These are phyloP conservation scores for Melikaiella ostensackeni DNA, from an alignment of 2,888 invertebrate species.

Conservation along the genomic window DNA sequence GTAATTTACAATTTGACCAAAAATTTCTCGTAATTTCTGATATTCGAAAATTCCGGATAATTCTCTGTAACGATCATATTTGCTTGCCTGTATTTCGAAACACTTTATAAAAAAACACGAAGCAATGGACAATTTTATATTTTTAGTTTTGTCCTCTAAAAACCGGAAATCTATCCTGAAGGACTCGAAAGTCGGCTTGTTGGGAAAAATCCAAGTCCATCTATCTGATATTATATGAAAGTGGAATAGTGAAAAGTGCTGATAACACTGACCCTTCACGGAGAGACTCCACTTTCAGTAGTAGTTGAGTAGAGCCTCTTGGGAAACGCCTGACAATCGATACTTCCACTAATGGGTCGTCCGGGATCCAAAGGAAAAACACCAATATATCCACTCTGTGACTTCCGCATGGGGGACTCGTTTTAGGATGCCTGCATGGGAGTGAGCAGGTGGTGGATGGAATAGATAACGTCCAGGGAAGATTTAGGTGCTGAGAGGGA, in stretches of 20 bases:
- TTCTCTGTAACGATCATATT: no score
- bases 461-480: neutral
- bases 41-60: no score
- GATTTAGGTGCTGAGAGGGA: neutral
- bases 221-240: neutral
- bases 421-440: constrained; percentile 11
- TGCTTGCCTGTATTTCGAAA: no score
- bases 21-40: no score
- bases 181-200: neutral
- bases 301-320: constrained; percentile 41
- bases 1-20: no score
- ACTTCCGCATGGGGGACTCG: constrained; percentile 21
- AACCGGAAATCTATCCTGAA: neutral
- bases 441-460: constrained; percentile 1
- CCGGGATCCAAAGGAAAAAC: constrained; percentile 48
- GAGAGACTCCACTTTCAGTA: neutral
- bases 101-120: no score
- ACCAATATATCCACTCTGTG: neutral
- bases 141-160: no score
- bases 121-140: no score
- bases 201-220: neutral
- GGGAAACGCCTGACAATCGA: constrained; percentile 49
- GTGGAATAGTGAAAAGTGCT: constrained; percentile 3
- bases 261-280: constrained; percentile 9
- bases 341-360: constrained; percentile 49